Evolutionary conservation across 1,140 invertebrate genomes (phyloP), one percentile per base, ranked within the genome.

Genomic region (Tribolium madens): DNA sequence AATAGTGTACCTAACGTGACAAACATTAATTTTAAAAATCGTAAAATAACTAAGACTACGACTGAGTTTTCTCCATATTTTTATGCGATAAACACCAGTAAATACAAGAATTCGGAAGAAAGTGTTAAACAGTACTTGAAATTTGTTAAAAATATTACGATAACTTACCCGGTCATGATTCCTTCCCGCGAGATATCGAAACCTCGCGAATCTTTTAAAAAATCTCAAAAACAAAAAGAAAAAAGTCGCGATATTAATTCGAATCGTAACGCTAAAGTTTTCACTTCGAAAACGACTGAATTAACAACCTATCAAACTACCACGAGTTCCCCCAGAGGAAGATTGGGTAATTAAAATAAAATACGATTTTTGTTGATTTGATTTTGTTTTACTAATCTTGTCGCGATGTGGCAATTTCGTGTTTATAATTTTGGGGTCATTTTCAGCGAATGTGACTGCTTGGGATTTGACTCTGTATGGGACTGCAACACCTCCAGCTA

Each of bases 161-260:
- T 89, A 78, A 92, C 94, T 47, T 93, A 93, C 83, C 93, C 93
- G 0, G 89, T 91, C 78, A 88, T 93, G 75, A 90, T 91, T 71
- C 90, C 90, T 13, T 83, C 88, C 31, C 87, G 87, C 68, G 86
- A 84, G 80, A 83, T 86, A 14, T 83, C 84, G n/a, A 89, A 88
- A 80, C 87, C 86, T n/a, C 84, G 86, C 5, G 87, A 87, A 75
- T 77, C 86, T n/a, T 82, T 86, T 85, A 82, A 84, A 81, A 84
- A 84, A 80, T 72, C 77, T 12, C 84, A 84, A 79, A 86, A 85
- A 78, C 81, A 83, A 73, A 85, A 85, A 82, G 84, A 85, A 78
- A 85, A 84, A 80, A 86, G 84, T 73, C 82, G 78, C 83, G 88
- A 83, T 87, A 87, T 84, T 83, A 89, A 83, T 81, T 87, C 77